Evolutionary conservation across 2,797 vertebrate species (phyloP).

Genomic region (Lophius americanus): DNA sequence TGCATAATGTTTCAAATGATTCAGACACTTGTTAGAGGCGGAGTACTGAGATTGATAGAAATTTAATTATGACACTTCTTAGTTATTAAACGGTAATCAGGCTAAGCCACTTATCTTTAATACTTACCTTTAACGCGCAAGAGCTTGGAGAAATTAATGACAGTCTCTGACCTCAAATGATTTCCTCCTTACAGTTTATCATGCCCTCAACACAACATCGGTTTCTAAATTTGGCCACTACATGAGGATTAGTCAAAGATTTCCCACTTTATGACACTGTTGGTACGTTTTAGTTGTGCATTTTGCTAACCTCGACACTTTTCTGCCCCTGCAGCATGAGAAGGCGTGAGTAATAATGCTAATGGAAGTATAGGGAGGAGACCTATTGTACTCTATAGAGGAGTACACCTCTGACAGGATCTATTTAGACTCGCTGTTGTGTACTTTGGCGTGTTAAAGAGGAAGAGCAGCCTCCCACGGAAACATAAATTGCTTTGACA

Average conservation of each 20-base stretch:
- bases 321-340: background rate
- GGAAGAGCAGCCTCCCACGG: slow-evolving; percentile 8
- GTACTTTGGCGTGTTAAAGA: slow-evolving; percentile 27
- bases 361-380: background rate
- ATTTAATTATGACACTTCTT: slow-evolving; percentile 84
- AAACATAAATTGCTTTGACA: slow-evolving; percentile 50
- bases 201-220: slow-evolving; percentile 12
- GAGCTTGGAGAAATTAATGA: slow-evolving; percentile 65
- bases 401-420: slow-evolving; percentile 13
- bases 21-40: slow-evolving; percentile 76
- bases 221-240: slow-evolving; percentile 18
- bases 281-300: background rate
- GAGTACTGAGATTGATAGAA: slow-evolving; percentile 78
- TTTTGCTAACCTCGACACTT: slow-evolving; percentile 1
- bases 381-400: background rate
- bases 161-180: slow-evolving; percentile 58
- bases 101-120: slow-evolving; percentile 80
- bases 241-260: slow-evolving; percentile 10
- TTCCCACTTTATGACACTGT: background rate
- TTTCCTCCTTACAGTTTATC: slow-evolving; percentile 49
- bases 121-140: slow-evolving; percentile 77
- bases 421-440: background rate
- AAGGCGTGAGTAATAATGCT: background rate
- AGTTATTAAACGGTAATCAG: slow-evolving; percentile 84
- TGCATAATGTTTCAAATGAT: slow-evolving; percentile 82